Base-by-base conservation (phyloP, 2,113 vertebrate species). In the Pelmatolapia mariae region DNA sequence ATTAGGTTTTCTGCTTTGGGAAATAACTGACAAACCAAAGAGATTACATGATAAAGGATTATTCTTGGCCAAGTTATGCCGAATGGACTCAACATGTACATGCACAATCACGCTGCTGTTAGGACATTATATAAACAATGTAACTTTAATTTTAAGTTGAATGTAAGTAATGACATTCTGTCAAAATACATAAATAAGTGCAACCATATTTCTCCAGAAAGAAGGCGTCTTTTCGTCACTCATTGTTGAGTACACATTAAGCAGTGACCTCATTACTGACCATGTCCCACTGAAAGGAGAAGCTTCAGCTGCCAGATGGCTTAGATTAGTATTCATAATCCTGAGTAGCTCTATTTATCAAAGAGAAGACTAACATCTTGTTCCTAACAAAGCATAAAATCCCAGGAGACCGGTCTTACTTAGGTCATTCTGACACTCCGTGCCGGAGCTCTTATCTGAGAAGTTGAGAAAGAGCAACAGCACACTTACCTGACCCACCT, bases 291-390 rank as follows among this genome's bases (percentile, higher is more conserved):
- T n/a, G 43, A 83, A 63, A 81, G 88, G 85, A 59, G 80, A 73
- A 10, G 31, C 22, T 90, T 52, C 83, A 66, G 78, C 45, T 79
- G 87, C 87, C 92, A 94, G 90, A 93, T 94, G 93, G 93, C 82
- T 89, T 19, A 24, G 86, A 91, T 95, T 94, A 93, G 85, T 61
- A 91, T 92, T 92, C 91, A 93, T 84, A 90, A 89, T 89, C 86
- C 84, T 84, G 87, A 94, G 90, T 89, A 94, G 91, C 82, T 91
- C 83, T 53, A 87, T 84, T 85, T 87, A 87, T 94, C 82, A 89
- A 66, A 86, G 45, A 78, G 82, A 84, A 76, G 81, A 89, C 87
- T 91, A 88, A 92, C 91, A 92, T 91, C 87, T 87, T 93, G 83
- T 80, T 87, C 88, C 83, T 83, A 92, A 92, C 86, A 90, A 92